A percentile compares a stretch with the other conserved stretches of the same genome.
phyloP scores from a whole-genome alignment of 2,888 invertebrate species.

The Ferrisia virgata region DNA sequence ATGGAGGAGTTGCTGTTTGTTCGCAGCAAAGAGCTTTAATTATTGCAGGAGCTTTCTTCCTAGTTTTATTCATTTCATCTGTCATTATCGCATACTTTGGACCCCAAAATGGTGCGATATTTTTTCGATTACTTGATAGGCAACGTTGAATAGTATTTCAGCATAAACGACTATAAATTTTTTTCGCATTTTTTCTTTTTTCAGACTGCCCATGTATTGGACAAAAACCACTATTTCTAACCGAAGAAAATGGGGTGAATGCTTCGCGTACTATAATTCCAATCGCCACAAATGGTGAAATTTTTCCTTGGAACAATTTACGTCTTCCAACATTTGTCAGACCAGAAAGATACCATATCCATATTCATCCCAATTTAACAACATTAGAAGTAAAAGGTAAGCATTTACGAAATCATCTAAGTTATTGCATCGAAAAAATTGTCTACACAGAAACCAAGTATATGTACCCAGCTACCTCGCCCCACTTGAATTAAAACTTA shows the following conservation, averaged over 20 bases:
- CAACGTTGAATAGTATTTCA: no score
- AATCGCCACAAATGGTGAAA: constrained; percentile 70
- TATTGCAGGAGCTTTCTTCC: constrained; percentile 74
- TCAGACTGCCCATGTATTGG: constrained; percentile 70
- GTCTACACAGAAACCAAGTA: no score
- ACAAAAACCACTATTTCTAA: constrained; percentile 62
- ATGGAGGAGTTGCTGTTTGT: constrained; percentile 78
- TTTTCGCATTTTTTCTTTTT: background rate
- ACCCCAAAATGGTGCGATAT: constrained; percentile 70
- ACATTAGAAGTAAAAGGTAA: constrained; percentile 86
- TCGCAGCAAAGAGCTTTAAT: constrained; percentile 81
- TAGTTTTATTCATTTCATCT: constrained; percentile 76
- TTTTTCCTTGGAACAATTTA: constrained; percentile 73
- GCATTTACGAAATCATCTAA: no score
- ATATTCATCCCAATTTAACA: constrained; percentile 88
- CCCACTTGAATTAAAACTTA: no score
- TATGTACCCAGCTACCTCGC: no score
- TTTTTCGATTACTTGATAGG: background rate
- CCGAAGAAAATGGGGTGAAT: constrained; percentile 62
- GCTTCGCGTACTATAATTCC: constrained; percentile 63
- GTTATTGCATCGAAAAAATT: no score
- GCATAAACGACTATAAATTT: no score
- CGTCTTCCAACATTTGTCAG: constrained; percentile 74
- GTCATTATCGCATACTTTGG: constrained; percentile 87
- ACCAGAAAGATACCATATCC: constrained; percentile 81